Base-by-base conservation (phyloP, 2,797 vertebrate species). In the Characodon lateralis region DNA sequence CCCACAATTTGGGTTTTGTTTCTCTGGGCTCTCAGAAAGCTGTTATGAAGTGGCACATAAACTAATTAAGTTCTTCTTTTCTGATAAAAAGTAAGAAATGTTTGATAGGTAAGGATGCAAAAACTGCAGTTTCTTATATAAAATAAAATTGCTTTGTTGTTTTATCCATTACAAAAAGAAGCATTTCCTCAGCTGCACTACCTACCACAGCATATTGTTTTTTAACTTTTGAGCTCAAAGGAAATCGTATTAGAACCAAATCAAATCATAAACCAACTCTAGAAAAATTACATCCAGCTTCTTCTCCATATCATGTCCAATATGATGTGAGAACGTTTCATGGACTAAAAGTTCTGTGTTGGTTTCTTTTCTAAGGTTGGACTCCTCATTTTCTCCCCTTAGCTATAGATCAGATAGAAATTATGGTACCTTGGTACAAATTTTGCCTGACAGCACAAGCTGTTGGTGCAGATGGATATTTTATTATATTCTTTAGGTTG, bases 1-100 rank as follows among this genome's bases (percentile, higher is more conserved):
- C 46, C 51, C 12, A 0, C 6, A 77, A 63, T 58, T 82, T 18
- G 28, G 10, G 31, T 14, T 22, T 86, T n/a, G 65, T 71, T 66
- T 26, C 5, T 46, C 13, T 46, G 4, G 39, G n/a, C 35, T 35
- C 14, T 5, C 35, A 28, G 61, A 63, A 63, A 63, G 31, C 18
- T 69, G 22, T 46, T 16, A n/a, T n/a, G 13, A 69, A 69, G 10
- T n/a, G 46, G 66, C 7, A 46, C 41, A 69, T 69, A 43, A 46
- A 69, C 22, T 26, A 68, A 68, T 5, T 14, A 24, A 69, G 10
- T n/a, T 69, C 66, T 43, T 12, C 10, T 69, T 14, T n/a, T 69
- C 3, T 46, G 63, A 24, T 39, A 10, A 6, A 26, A 24, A 66
- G 35, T 41, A 12, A 2, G 31, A 8, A 66, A 66, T 22, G 35